These are phyloP conservation scores for Patella depressa DNA, from an alignment of 2,888 invertebrate species.

Conservation along the genomic window DNA sequence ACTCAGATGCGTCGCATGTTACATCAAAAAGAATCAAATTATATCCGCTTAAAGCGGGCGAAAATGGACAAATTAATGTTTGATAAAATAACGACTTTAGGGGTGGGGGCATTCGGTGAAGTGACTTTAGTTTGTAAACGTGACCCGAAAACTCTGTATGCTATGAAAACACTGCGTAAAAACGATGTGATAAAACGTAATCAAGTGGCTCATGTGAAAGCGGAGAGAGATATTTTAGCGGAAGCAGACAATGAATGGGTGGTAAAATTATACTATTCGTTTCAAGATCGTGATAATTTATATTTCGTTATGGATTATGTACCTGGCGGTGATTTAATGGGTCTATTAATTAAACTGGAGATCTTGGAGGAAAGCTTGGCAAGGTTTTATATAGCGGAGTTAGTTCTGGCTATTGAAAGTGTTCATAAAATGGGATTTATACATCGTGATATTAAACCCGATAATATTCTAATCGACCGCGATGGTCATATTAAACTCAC, in stretches of 20 bases:
- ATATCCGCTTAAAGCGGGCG: constrained; percentile 94
- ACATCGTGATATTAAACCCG: constrained; percentile 94
- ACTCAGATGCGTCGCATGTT: constrained; percentile 90
- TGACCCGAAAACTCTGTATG: constrained; percentile 95
- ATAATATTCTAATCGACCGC: constrained; percentile 92
- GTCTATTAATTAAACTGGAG: constrained; percentile 93
- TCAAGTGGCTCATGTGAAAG: constrained; percentile 99
- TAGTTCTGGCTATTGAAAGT: constrained; percentile 98
- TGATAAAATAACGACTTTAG: constrained; percentile 88
- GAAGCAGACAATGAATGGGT: constrained; percentile 99
- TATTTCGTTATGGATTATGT: constrained; percentile 99
- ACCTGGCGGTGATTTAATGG: constrained; percentile 99
- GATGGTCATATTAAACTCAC: no score
- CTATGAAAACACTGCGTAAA: constrained; percentile 98
- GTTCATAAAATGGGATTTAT: constrained; percentile 99
- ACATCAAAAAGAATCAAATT: constrained; percentile 98
- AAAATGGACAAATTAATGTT: constrained; percentile 99
- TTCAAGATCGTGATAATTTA: constrained; percentile 96
- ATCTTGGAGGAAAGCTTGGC: constrained; percentile 84
- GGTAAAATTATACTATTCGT: constrained; percentile 98
- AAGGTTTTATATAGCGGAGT: constrained; percentile 81
- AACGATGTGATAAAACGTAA: constrained; percentile 96
- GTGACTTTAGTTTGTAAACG: constrained; percentile 89
- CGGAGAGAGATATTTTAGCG: constrained; percentile 97
- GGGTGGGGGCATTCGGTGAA: constrained; percentile 93